Percentiles rank a stretch among this genome's conserved stretches.
Conservation (phyloP, 2,888 invertebrate species). For the Cryptocheilus praepositus region DNA sequence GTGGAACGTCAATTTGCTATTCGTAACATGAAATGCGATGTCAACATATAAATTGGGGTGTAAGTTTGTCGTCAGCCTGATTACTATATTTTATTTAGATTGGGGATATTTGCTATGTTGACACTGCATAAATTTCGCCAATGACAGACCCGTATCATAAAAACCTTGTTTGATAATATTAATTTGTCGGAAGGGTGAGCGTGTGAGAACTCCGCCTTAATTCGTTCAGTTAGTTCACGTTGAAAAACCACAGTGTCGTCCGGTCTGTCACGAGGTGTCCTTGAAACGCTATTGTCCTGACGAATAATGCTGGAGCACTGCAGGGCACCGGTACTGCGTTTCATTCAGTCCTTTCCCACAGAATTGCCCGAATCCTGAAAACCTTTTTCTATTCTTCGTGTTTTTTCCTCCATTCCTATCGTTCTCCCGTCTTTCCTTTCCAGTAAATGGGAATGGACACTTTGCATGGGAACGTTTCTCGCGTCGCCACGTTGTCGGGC, state of each 20-base stretch:
- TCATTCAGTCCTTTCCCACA: conserved; percentile 69
- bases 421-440: conserved; percentile 32
- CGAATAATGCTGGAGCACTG: conserved; percentile 64
- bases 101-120: no score
- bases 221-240: conserved; percentile 39
- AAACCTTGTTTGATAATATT: no score
- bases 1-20: no score
- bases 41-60: no score
- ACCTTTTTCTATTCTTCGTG: conserved; percentile 66
- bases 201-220: conserved; percentile 28
- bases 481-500: conserved; percentile 29
- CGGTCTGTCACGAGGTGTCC: conserved; percentile 40
- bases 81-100: no score
- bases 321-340: conserved; percentile 57
- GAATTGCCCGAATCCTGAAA: conserved; percentile 68
- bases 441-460: conserved; percentile 16
- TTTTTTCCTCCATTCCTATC: conserved; percentile 50
- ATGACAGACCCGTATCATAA: no score
- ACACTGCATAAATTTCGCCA: no score
- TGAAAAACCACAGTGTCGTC: neutral
- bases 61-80: no score
- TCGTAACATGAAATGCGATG: no score
- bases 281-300: conserved; percentile 46
- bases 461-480: conserved; percentile 55
- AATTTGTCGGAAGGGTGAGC: no score